Percentiles rank a stretch among this genome's conserved stretches.
phyloP scores from a whole-genome alignment of 2,797 vertebrate genomes.

The Menidia menidia region DNA sequence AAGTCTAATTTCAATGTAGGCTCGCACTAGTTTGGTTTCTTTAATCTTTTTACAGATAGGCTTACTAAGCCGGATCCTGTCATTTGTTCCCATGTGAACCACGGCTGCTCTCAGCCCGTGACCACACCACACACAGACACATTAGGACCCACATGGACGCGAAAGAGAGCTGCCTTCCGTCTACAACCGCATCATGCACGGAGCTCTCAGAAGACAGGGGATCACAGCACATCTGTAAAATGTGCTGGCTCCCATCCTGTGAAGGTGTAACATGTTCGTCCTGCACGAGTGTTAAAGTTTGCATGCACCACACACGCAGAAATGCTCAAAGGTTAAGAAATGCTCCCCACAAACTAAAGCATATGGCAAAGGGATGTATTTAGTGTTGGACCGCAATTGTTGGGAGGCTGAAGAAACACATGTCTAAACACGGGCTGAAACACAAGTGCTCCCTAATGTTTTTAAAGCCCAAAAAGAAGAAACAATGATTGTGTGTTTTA shows the following conservation, averaged over 20 bases:
- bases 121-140: conserved; percentile 69
- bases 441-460: background rate
- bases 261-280: conserved; percentile 36
- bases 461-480: background rate
- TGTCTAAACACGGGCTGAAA: conserved; percentile 1
- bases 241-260: conserved; percentile 24
- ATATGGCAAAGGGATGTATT: background rate
- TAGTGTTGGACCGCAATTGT: background rate
- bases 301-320: conserved; percentile 2
- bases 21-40: conserved; percentile 62
- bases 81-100: conserved; percentile 71
- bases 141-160: conserved; percentile 27
- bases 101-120: conserved; percentile 46
- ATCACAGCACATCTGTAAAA: conserved; percentile 31
- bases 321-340: background rate
- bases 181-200: conserved; percentile 54
- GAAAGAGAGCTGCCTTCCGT: conserved; percentile 44
- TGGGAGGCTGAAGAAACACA: background rate
- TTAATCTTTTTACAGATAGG: conserved; percentile 71
- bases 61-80: conserved; percentile 69
- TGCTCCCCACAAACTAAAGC: background rate
- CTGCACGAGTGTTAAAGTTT: conserved; percentile 1
- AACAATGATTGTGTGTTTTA: background rate
- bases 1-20: conserved; percentile 45
- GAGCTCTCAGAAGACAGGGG: conserved; percentile 28